Conservation (phyloP, 2,113 vertebrate species). For the Heteronetta atricapilla region DNA sequence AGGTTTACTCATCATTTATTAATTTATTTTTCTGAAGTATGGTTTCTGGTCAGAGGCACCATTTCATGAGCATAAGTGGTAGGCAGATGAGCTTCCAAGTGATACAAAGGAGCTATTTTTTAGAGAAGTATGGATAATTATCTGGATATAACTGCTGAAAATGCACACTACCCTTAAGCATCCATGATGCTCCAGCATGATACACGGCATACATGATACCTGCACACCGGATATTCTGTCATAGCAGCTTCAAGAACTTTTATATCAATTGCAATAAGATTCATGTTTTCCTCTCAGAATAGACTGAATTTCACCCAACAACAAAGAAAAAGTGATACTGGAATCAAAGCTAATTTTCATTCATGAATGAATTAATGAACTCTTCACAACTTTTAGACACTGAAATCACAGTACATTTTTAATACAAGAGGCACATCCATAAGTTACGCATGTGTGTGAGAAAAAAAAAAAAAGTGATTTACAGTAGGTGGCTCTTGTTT, state of each 20-base stretch:
- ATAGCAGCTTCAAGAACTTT: background rate
- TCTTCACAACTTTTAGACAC: background rate
- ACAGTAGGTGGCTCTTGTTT: slow-evolving; percentile 30
- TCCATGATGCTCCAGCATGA: background rate
- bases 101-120: background rate
- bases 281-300: background rate
- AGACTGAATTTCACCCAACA: background rate
- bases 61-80: background rate
- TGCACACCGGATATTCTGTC: background rate
- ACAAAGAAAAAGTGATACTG: background rate
- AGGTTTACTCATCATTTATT: fast-evolving
- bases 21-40: background rate
- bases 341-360: background rate
- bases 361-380: background rate
- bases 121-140: background rate
- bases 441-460: background rate
- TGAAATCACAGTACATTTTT: background rate
- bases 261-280: background rate
- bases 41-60: background rate
- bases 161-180: background rate
- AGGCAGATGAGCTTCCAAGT: background rate
- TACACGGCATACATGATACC: background rate
- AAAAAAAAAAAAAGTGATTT: background rate
- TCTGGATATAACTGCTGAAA: background rate
- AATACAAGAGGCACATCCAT: background rate